Evolutionary conservation across 1,140 invertebrate genomes (phyloP).

Genomic region (Doryteuthis pealeii): DNA sequence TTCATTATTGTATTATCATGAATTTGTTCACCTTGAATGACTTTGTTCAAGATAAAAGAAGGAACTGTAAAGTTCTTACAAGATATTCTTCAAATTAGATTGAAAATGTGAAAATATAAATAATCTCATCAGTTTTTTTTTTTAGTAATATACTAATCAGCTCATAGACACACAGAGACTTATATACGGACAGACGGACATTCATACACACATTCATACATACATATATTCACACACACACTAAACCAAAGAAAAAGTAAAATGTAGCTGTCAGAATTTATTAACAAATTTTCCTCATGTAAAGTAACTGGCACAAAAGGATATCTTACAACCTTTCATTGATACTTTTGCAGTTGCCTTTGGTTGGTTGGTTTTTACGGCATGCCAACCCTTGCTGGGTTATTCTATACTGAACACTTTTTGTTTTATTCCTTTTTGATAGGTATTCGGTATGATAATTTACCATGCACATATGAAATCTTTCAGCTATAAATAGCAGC

Average conservation of each 20-base stretch:
- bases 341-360: not conserved
- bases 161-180: slow-evolving; percentile 9
- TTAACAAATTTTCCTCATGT: not conserved
- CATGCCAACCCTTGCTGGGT: not conserved
- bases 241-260: not conserved
- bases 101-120: not conserved
- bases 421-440: no score
- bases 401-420: no score
- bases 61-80: not conserved
- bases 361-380: not conserved
- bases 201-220: slow-evolving; percentile 5
- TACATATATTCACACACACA: slow-evolving; percentile 15
- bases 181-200: slow-evolving; percentile 6
- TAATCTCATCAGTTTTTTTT: not conserved
- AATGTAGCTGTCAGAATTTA: not conserved
- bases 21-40: no score
- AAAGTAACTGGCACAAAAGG: not conserved
- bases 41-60: not conserved
- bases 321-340: not conserved
- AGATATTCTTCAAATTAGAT: not conserved
- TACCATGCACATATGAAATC: no score
- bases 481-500: no score
- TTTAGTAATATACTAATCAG: not conserved
- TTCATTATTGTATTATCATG: not conserved
- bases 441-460: no score